Base-by-base conservation (phyloP, 2,113 vertebrate species). In the Amphilophus citrinellus region DNA sequence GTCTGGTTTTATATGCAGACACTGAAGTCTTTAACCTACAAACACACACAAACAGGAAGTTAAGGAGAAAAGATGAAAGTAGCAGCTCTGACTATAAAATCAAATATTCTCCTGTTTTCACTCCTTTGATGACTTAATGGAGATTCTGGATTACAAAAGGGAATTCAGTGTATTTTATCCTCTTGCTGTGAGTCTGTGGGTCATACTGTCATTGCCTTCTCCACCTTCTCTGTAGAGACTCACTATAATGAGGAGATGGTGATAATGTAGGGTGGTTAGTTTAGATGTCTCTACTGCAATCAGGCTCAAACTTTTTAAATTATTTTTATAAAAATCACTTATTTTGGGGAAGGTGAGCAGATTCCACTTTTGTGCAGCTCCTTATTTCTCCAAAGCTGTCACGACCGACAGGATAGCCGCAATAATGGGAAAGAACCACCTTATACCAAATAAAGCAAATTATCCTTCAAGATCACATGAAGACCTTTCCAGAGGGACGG, bases 231-330 rank as follows among this genome's bases (percentile, higher is more conserved):
- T 71, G 44, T 2, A 0, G 24, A 53, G 24, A 71, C 20, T 53
- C 20, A 44, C 7, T 50, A 15, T 11, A 0, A n/a, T 10, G 17
- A 5, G 56, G 20, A 57, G 47, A 9, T 30, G 24, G 20, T 39
- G 37, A 39, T 37, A 37, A 9, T 37, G 8, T 9, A 9, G 7
- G 37, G 8, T 37, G 37, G 7, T 37, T 37, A 37, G 37, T 37
- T 37, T 37, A 39, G 8, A 39, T 39, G 2, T 39, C 1, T 39
- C 37, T 35, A 39, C 7, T 39, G 37, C 37, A 39, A 44, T 7
- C 66, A 50, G 15, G 30, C 42, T 50, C 44, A 30, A 10, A 20
- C 7, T 30, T 71, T 30, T 10, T 0, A 30, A 20, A 3, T 24
- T 11, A 11, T 71, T 17, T 13, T 20, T 13, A 22, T 8, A 73